These are phyloP conservation scores for Agrilus mali DNA, from an alignment of 2,888 invertebrate species.

Conservation along the genomic window DNA sequence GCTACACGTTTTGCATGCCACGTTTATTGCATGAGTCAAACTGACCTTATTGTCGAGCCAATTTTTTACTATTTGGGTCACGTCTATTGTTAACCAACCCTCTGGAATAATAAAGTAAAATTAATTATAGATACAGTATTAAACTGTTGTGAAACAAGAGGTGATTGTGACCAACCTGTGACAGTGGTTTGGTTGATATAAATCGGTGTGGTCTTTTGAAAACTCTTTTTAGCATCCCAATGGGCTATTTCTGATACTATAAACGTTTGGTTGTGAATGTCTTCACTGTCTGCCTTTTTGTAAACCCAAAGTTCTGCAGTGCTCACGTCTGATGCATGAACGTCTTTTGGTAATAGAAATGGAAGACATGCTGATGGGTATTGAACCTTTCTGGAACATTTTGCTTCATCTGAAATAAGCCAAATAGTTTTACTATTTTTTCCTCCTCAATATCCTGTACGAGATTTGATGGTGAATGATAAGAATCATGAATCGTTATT, in stretches of 20 bases:
- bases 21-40: slow-evolving; percentile 57
- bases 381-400: slow-evolving; percentile 37
- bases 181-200: slow-evolving; percentile 66
- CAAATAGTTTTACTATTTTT: too few species aligned
- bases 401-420: slow-evolving; percentile 35
- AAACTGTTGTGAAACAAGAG: too few species aligned
- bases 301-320: slow-evolving; percentile 74
- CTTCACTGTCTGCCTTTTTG: slow-evolving; percentile 52
- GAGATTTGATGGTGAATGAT: too few species aligned
- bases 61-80: slow-evolving; percentile 60
- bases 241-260: slow-evolving; percentile 68
- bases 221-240: slow-evolving; percentile 55
- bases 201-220: slow-evolving; percentile 65
- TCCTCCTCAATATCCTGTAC: too few species aligned
- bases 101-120: slow-evolving; percentile 34
- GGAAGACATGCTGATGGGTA: slow-evolving; percentile 62
- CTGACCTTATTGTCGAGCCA: slow-evolving; percentile 61
- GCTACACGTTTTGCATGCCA: slow-evolving; percentile 67
- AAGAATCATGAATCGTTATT: too few species aligned
- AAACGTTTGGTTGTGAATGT: slow-evolving; percentile 60
- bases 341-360: slow-evolving; percentile 64
- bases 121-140: too few species aligned
- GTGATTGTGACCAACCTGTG: slow-evolving; percentile 36
- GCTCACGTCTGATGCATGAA: slow-evolving; percentile 60
- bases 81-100: slow-evolving; percentile 71